Base-by-base conservation (phyloP, 2,113 vertebrate genomes). In the Rhynchomys soricoides region DNA sequence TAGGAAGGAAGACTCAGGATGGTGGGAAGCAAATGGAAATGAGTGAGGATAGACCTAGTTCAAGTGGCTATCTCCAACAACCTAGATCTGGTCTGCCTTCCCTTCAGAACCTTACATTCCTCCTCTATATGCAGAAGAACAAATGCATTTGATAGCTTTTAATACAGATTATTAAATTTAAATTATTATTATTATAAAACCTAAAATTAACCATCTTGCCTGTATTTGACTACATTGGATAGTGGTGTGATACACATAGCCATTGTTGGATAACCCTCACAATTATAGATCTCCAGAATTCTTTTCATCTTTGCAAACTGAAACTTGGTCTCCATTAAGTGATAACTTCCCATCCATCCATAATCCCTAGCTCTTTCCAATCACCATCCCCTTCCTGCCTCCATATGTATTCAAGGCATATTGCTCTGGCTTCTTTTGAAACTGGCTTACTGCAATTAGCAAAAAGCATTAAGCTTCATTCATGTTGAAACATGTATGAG, bases 191-290 rank as follows among this genome's bases (percentile, higher is more conserved):
- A 62, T 66, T 4, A 55, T 22, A 12, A 7, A 70, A 55, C 9
- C 29, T 29, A 21, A 45, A 90, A 45, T 17, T 2, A 16, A 12
- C 45, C 57, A 55, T 52, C 19, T 45, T 82, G 22, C 11, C 50
- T 59, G 13, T 34, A 26, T 79, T 17, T 26, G 55, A 66, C 59
- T 24, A 5, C 50, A 0, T 1, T 22, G 7, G 6, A 68, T 24
- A 5, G 77, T 45, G 43, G 0, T 2, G 0, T 48, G 85, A 15
- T 79, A 43, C 0, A 34, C 5, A 7, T 21, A 26, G 1, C 3
- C 3, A 5, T 7, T 6, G 29, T 3, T 43, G n/a, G 9, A 10
- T 7, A 40, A 4, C 52, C n/a, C 4, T 31, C 22, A 4, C 34
- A 40, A 3, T 16, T 1, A 0, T 13, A 17, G n/a, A 7, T n/a